Base-by-base conservation (phyloP, 2,888 invertebrate species). In the Drosophila tanythrix region DNA sequence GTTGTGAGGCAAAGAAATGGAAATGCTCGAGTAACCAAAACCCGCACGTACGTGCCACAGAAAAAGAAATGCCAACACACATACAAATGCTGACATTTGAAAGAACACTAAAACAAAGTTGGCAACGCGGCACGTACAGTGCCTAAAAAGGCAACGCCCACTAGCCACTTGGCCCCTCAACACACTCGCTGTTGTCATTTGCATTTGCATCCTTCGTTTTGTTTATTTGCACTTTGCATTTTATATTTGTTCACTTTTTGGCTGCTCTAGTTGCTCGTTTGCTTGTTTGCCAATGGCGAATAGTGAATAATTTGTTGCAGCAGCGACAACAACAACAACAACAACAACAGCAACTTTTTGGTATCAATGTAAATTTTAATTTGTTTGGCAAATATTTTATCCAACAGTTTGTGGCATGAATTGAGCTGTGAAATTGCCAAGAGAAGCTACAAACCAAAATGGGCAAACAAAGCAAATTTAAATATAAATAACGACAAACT, bases 351-450 rank as follows among this genome's bases (percentile, higher is more conserved):
- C 78, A 75, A 70, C 74, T 74, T 71, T 81, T 70, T 71, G 76
- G 83, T 86, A 86, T 87, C 89, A 86, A 83, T 88, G 85, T 88
- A 88, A 83, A 86, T 83, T 86, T 88, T 88, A 86, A 86, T 86
- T 86, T 86, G 87, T 82, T 86, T 86, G 67, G 84, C 87, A 86
- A 86, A 86, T 86, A 88, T 88, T 86, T 82, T 68, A 48, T 50
- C 57, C 84, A 71, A 63, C 76, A 77, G 64, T 82, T 74, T 79
- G 80, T 72, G 82, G 76, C 72, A 72, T 8, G 60, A 79, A 81
- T 77, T 82, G 82, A 81, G 74, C 82, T 72, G 81, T 82, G 66
- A 79, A 81, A 81, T 81, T 79, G 81, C 70, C 61, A 63, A 52
- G 33, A 56, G 55, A 61, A 59, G 46, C 65, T 31, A 0, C 21